Percentiles rank a stretch among this genome's conserved stretches.
phyloP scores from a whole-genome alignment of 2,888 invertebrate genomes.

The Orthosia incerta region DNA sequence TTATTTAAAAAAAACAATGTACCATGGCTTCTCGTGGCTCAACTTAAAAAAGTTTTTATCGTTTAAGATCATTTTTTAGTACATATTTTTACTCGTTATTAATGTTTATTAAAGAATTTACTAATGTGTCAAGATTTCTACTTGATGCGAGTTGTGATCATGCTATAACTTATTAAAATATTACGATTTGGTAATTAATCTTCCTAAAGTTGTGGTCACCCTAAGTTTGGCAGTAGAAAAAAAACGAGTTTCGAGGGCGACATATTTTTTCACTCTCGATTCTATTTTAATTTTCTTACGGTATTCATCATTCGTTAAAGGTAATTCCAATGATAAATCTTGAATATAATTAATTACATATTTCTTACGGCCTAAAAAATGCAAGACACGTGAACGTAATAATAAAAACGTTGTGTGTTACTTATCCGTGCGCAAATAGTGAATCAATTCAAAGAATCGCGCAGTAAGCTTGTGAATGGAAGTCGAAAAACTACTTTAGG shows the following conservation, averaged over 20 bases:
- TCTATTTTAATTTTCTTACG: conserved; percentile 56
- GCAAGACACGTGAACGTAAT: conserved; percentile 14
- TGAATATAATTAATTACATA: background rate
- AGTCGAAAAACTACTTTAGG: conserved; percentile 81
- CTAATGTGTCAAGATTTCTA: background rate
- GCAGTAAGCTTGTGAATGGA: conserved; percentile 73
- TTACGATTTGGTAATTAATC: conserved; percentile 18
- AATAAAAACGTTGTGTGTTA: conserved; percentile 35
- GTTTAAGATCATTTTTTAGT: background rate
- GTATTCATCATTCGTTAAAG: conserved; percentile 54
- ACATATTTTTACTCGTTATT: background rate
- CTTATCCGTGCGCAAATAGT: conserved; percentile 60
- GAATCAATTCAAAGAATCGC: conserved; percentile 67
- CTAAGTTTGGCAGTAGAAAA: conserved; percentile 66
- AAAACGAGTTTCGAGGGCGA: conserved; percentile 67
- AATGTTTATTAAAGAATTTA: background rate
- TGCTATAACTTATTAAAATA: background rate
- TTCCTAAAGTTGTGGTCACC: conserved; percentile 57
- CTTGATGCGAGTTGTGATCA: background rate
- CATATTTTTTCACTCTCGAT: conserved; percentile 65
- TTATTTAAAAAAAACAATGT: background rate
- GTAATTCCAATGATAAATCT: conserved; percentile 57
- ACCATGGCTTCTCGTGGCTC: background rate
- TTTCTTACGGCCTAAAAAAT: background rate
- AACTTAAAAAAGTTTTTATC: background rate